Evolutionary conservation across 2,797 vertebrate species (phyloP).

Genomic region (Molossus alvarezi): DNA sequence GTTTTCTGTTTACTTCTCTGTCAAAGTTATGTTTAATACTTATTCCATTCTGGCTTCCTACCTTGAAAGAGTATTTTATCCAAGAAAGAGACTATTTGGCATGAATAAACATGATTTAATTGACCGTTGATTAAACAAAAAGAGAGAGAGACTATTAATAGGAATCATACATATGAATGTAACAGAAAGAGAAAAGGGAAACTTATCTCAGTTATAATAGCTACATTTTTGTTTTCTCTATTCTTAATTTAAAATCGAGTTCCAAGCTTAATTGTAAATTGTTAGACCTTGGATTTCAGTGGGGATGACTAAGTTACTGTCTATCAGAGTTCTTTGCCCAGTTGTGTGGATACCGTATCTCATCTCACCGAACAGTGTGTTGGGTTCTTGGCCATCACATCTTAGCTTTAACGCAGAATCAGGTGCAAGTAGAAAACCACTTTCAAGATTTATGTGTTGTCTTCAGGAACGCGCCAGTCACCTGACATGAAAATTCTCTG

Average conservation of each 20-base stretch:
- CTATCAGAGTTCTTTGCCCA: neutral
- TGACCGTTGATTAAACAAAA: no score
- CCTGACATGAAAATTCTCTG: neutral
- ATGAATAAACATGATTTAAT: no score
- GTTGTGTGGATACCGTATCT: neutral
- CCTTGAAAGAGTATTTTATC: neutral
- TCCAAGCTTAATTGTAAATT: neutral
- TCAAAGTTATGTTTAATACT: neutral
- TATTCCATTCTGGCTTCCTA: neutral
- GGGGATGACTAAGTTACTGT: neutral
- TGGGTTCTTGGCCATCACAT: neutral
- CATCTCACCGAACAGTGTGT: neutral
- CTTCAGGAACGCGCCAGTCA: neutral
- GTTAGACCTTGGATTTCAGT: neutral
- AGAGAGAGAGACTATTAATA: neutral
- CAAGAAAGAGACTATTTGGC: neutral
- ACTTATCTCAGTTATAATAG: neutral
- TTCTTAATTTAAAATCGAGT: constrained; percentile 15
- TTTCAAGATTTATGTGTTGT: neutral
- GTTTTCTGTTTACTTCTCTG: neutral
- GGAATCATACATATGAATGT: neutral
- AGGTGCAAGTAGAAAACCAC: neutral
- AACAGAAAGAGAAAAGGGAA: neutral
- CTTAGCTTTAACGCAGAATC: no score
- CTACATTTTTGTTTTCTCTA: neutral